Base-by-base conservation (phyloP, 2,113 vertebrate species). In the Zeus faber region DNA sequence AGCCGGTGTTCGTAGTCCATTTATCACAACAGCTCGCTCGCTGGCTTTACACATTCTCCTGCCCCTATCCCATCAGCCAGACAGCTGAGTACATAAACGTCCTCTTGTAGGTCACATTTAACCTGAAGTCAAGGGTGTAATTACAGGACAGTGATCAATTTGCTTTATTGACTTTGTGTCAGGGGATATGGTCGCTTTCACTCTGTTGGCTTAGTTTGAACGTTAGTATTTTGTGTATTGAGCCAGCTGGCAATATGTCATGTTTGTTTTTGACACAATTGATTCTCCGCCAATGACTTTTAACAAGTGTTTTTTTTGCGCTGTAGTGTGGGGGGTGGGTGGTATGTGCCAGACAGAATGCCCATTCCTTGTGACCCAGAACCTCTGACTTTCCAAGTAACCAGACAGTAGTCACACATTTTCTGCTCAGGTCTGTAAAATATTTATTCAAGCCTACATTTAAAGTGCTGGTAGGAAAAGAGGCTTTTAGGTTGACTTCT, bases 1-100 rank as follows among this genome's bases (percentile, higher is more conserved):
- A 70, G 55, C 47, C 46, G 31, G n/a, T 55, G 58, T 60, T 65
- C 17, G 37, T 26, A 27, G 13, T 56, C 33, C 54, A 52, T 72
- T 49, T 50, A 56, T 59, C 26, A 41, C 31, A 67, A 23, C 50
- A 51, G 31, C 51, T 13, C 3, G n/a, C 33, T 14, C 33, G 13
- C 33, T 37, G 8, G 24, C 14, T 18, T 5, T 17, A 24, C 23
- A 11, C 16, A 11, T 25, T 16, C 16, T 7, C 48, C 2, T 5
- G 13, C 43, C 41, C 14, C 20, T 17, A 39, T 13, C 4, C 18
- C 23, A 9, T 29, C 11, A 20, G 23, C 26, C 13, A 48, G 24
- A 27, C 14, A 14, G 31, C 40, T 3, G n/a, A 4, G 27, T 49
- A 33, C 17, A 22, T 33, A 10, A 33, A 33, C 6, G 3, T 3